Percentiles rank a stretch among this genome's conserved stretches.
Conservation (phyloP, 2,113 vertebrate species). For the Hemiscyllium ocellatum region DNA sequence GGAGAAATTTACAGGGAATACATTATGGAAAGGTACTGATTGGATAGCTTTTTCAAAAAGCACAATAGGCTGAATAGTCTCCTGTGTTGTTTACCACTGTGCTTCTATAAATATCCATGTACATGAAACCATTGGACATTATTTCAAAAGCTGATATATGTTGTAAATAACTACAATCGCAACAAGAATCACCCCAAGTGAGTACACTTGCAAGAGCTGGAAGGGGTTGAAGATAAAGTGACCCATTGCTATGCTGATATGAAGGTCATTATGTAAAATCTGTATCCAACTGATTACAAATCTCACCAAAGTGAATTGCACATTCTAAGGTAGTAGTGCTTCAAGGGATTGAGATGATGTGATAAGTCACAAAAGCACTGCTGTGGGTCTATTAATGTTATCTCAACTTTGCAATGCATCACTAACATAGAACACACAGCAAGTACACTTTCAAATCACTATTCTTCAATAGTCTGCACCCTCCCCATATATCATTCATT, state of each 20-base stretch:
- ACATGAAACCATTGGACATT: neutral
- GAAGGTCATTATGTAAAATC: neutral
- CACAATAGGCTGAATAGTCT: neutral
- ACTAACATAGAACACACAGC: neutral
- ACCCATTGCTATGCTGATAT: neutral
- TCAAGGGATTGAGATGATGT: neutral
- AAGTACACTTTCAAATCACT: neutral
- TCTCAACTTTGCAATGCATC: neutral
- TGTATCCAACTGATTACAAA: neutral
- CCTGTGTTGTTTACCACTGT: neutral
- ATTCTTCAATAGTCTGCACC: neutral
- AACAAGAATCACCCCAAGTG: neutral
- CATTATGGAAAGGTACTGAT: neutral
- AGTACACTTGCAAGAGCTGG: neutral
- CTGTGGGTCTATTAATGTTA: neutral
- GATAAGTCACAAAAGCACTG: neutral
- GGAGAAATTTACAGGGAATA: neutral
- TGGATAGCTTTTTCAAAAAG: neutral
- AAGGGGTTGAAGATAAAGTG: neutral
- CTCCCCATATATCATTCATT: neutral
- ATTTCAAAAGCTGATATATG: neutral
- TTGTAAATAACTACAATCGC: neutral
- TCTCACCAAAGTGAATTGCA: neutral
- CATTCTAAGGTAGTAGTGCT: neutral
- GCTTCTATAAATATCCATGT: neutral